Evolutionary conservation across 2,797 vertebrate genomes (phyloP).

Genomic region (Enteromius trimaculatus): DNA sequence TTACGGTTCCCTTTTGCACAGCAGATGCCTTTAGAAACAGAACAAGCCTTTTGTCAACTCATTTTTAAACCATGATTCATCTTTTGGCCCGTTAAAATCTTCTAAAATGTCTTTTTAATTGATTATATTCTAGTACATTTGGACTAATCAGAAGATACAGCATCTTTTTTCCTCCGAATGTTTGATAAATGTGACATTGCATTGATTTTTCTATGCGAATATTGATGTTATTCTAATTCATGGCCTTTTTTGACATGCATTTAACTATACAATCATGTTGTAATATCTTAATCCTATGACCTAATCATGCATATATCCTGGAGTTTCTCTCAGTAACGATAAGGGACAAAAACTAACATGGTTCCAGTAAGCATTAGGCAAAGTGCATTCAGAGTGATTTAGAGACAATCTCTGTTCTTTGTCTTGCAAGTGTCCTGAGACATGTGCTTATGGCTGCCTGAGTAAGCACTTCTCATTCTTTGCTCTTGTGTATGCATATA

Average conservation of each 20-base stretch:
- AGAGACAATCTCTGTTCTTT: conserved; percentile 30
- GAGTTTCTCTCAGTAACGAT: conserved; percentile 43
- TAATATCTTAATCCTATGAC: conserved; percentile 26
- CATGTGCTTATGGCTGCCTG: conserved; percentile 14
- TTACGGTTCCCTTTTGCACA: conserved; percentile 15
- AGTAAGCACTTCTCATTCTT: conserved; percentile 20
- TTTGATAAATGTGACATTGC: not conserved
- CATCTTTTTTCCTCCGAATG: not conserved
- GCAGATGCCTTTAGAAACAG: not conserved
- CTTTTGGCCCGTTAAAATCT: conserved; percentile 1
- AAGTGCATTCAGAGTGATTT: not conserved
- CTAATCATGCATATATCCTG: conserved; percentile 54
- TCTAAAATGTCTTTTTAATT: conserved; percentile 4
- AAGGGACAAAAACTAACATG: conserved; percentile 32
- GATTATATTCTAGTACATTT: not conserved
- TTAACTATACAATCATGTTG: not conserved
- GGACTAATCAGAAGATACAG: not conserved
- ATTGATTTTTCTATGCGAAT: conserved; percentile 8
- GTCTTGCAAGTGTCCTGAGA: conserved; percentile 35
- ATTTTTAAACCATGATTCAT: conserved; percentile 30
- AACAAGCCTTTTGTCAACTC: not conserved
- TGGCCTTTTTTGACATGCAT: not conserved
- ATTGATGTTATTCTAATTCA: conserved; percentile 3
- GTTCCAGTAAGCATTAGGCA: conserved; percentile 20
- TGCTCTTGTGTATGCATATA: conserved; percentile 13